Percentiles rank a stretch among this genome's conserved stretches.
phyloP scores from a whole-genome alignment of 2,113 vertebrate genomes.

The Leuciscus idus region DNA sequence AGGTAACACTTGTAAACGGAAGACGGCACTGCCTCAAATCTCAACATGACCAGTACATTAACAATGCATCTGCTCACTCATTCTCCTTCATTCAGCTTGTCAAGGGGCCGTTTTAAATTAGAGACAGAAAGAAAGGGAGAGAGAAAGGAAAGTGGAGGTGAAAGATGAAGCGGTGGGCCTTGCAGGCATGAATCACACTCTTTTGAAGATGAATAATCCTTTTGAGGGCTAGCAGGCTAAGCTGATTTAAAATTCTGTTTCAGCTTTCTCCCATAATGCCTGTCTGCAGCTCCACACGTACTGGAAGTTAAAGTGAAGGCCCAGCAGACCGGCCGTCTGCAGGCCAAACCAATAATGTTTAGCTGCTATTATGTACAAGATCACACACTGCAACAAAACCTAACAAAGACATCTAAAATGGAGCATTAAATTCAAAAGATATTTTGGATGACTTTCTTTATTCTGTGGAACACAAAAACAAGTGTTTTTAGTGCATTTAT shows the following conservation, averaged over 20 bases:
- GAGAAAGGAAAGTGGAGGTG: conserved; percentile 87
- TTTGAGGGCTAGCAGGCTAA: conserved; percentile 90
- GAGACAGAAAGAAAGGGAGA: conserved; percentile 62
- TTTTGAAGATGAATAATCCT: conserved; percentile 94
- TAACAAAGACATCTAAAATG: neutral
- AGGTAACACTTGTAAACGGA: conserved; percentile 3
- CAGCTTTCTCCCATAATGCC: conserved; percentile 87
- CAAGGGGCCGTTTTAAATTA: conserved; percentile 89
- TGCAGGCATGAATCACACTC: conserved; percentile 87
- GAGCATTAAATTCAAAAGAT: neutral
- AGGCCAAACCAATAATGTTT: conserved; percentile 8
- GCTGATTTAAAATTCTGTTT: conserved; percentile 94
- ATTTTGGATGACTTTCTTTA: too few species aligned
- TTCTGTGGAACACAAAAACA: too few species aligned
- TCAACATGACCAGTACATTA: conserved; percentile 26
- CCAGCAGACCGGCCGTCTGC: conserved; percentile 79
- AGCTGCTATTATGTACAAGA: neutral
- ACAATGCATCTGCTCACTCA: conserved; percentile 66
- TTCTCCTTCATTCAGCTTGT: conserved; percentile 86
- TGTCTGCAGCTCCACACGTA: conserved; percentile 86
- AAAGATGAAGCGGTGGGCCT: conserved; percentile 85
- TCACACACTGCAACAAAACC: neutral
- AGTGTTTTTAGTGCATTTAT: too few species aligned
- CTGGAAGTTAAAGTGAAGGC: conserved; percentile 80
- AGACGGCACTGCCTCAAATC: neutral